Evolutionary conservation across 2,797 vertebrate genomes (phyloP).

Genomic region (Hippoglossus hippoglossus): DNA sequence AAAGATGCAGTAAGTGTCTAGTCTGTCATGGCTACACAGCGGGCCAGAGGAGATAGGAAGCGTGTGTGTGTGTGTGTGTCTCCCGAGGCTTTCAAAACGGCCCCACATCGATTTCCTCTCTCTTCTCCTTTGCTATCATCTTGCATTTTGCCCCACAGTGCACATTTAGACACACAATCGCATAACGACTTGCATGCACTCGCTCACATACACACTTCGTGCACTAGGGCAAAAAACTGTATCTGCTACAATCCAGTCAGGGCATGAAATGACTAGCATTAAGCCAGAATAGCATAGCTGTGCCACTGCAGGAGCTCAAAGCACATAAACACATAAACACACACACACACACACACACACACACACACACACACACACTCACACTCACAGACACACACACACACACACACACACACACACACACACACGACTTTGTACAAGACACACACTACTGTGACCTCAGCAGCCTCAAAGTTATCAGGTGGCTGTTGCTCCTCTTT

Average conservation of each 20-base stretch:
- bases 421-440: constrained; percentile 50
- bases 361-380: constrained; percentile 53
- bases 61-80: constrained; percentile 13
- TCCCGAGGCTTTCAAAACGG: constrained; percentile 61
- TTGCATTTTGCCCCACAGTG: constrained; percentile 73
- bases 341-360: constrained; percentile 47
- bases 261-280: constrained; percentile 82
- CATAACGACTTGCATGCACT: constrained; percentile 33
- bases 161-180: constrained; percentile 65
- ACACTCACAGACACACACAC: constrained; percentile 59
- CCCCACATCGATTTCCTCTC: constrained; percentile 75
- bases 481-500: constrained; percentile 49
- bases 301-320: constrained; percentile 60
- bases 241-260: constrained; percentile 77
- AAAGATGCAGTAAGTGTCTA: constrained; percentile 53
- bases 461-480: constrained; percentile 51
- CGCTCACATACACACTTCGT: constrained; percentile 29
- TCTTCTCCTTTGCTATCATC: constrained; percentile 70
- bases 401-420: constrained; percentile 41
- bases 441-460: constrained; percentile 49
- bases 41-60: constrained; percentile 45
- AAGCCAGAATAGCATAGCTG: constrained; percentile 63
- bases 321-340: constrained; percentile 54
- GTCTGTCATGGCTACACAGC: constrained; percentile 58
- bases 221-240: constrained; percentile 48